A percentile compares a stretch with the other conserved stretches of the same genome.
phyloP scores from a whole-genome alignment of 1,140 invertebrate genomes.

The Drosophila novamexicana region DNA sequence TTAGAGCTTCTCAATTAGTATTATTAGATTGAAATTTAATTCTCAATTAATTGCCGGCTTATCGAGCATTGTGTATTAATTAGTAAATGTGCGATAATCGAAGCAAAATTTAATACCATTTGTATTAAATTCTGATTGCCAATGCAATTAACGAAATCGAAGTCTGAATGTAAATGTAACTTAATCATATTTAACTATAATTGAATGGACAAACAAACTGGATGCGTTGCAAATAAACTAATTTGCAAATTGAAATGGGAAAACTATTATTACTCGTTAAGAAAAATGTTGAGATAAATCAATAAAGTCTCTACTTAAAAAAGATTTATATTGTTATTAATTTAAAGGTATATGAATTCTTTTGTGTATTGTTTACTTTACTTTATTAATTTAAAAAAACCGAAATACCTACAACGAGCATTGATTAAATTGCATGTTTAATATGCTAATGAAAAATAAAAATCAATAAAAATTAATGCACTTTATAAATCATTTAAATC shows the following conservation, averaged over 20 bases:
- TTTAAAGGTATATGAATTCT: too few relatives aligned
- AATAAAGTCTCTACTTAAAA: too few relatives aligned
- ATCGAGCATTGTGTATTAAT: slow-evolving; percentile 11
- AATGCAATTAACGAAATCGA: background rate
- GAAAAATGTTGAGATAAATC: too few relatives aligned
- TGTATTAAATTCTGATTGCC: background rate
- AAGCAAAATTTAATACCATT: slow-evolving; percentile 3
- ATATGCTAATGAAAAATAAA: background rate
- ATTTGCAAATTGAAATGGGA: background rate
- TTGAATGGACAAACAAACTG: too few relatives aligned
- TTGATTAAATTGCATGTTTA: background rate
- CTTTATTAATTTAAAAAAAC: background rate
- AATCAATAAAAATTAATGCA: slow-evolving; percentile 3
- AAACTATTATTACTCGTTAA: background rate
- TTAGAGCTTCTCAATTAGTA: slow-evolving; percentile 3
- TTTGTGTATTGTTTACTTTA: too few relatives aligned
- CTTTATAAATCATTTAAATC: slow-evolving; percentile 17
- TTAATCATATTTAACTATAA: background rate
- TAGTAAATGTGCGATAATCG: slow-evolving; percentile 5
- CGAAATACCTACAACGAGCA: background rate
- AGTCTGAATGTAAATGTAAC: background rate
- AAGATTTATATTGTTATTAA: too few relatives aligned
- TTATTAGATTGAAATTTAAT: slow-evolving; percentile 11
- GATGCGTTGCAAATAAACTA: too few relatives aligned
- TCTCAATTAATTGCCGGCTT: slow-evolving; percentile 11